phyloP scores from a whole-genome alignment of 2,888 invertebrate species.

The Acleris emargana region DNA sequence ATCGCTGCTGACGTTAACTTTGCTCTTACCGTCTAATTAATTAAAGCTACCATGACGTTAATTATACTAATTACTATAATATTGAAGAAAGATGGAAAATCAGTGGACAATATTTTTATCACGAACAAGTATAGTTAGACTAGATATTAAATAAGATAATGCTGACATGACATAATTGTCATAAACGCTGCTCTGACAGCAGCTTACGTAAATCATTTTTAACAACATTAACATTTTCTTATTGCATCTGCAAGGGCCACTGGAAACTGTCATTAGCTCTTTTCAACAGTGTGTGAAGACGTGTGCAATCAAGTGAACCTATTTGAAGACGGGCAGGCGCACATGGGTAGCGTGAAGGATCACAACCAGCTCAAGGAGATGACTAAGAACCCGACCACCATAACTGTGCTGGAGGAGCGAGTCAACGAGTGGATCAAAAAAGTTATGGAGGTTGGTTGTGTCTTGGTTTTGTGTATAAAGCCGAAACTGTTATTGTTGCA shows the following conservation, averaged over 20 bases:
- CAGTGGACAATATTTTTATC: too few species aligned
- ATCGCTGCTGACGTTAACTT: too few species aligned
- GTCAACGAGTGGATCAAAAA: constrained; percentile 91
- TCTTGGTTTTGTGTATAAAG: background rate
- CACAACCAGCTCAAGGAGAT: constrained; percentile 88
- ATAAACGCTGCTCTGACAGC: too few species aligned
- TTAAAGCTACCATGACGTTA: too few species aligned
- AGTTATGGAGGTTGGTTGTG: constrained; percentile 85
- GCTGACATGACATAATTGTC: too few species aligned
- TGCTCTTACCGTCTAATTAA: too few species aligned
- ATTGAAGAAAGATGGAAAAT: too few species aligned
- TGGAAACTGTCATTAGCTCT: background rate
- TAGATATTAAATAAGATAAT: too few species aligned
- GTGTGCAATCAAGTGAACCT: constrained; percentile 91
- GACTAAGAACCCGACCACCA: constrained; percentile 86
- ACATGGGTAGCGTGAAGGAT: constrained; percentile 85
- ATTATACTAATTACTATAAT: too few species aligned
- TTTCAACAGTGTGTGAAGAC: constrained; percentile 89
- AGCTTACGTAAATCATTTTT: too few species aligned
- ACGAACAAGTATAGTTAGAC: too few species aligned
- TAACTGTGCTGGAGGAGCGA: constrained; percentile 87
- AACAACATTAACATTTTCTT: background rate
- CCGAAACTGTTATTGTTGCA: too few species aligned
- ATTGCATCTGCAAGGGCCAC: background rate
- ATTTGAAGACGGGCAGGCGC: constrained; percentile 88